Conservation (phyloP, 2,113 vertebrate genomes). For the Myiagra hebetior region DNA sequence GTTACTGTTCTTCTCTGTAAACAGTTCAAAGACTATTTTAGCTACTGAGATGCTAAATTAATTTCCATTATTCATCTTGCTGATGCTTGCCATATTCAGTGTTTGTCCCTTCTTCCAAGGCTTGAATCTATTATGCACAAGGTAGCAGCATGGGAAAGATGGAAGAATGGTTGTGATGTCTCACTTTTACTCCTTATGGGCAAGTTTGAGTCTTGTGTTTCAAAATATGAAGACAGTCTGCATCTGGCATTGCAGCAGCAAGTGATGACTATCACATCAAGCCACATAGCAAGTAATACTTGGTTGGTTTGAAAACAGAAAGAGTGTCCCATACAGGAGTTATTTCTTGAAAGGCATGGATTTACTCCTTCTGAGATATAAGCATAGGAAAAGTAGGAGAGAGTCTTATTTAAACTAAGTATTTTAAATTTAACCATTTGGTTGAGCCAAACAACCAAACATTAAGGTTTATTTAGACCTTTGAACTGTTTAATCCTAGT, state of each 20-base stretch:
- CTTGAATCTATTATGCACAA: neutral
- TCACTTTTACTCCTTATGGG: neutral
- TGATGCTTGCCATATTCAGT: neutral
- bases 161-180: neutral
- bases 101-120: neutral
- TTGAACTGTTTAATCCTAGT: neutral
- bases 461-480: neutral
- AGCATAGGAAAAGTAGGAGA: neutral
- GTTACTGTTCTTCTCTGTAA: neutral
- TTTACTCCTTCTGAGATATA: neutral
- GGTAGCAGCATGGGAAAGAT: neutral
- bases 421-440: neutral
- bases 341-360: neutral
- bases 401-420: neutral
- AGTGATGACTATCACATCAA: neutral
- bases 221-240: neutral
- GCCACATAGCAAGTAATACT: accelerated
- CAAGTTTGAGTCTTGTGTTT: neutral
- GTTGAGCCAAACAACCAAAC: neutral
- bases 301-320: neutral
- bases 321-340: neutral
- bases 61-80: neutral
- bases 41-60: neutral
- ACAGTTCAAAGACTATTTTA: neutral
- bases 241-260: neutral